These are phyloP conservation scores for Thrips palmi DNA, from an alignment of 1,140 invertebrate genomes.

Conservation along the genomic window DNA sequence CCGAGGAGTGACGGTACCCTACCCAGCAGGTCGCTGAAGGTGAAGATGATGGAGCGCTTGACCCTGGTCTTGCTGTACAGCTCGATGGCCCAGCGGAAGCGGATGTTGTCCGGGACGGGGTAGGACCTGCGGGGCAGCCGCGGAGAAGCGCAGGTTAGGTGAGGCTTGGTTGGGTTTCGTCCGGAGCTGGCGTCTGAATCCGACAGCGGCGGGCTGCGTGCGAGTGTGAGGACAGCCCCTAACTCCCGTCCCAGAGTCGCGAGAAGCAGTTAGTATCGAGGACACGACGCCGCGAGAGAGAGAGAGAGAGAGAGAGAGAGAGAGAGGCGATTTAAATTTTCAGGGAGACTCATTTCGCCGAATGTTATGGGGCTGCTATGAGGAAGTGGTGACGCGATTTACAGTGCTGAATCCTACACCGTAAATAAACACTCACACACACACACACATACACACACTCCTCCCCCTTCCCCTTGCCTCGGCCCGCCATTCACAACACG, in stretches of 20 bases:
- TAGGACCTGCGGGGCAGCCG: constrained; percentile 12
- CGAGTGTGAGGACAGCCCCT: background rate
- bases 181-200: background rate
- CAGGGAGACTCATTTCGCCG: too few species aligned
- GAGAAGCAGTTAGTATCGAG: constrained; percentile 9
- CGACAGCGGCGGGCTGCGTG: background rate
- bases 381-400: too few species aligned
- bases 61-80: constrained; percentile 22
- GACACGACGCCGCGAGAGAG: constrained; percentile 1
- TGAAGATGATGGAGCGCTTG: constrained; percentile 32
- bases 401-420: too few species aligned
- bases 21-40: constrained; percentile 30
- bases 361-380: too few species aligned
- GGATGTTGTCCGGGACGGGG: constrained; percentile 16
- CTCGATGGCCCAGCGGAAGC: constrained; percentile 18
- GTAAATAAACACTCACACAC: too few species aligned
- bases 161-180: background rate
- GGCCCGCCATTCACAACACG: too few species aligned
- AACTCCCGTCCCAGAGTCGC: constrained; percentile 3
- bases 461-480: too few species aligned
- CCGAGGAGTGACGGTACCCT: background rate
- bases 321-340: too few species aligned
- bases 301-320: too few species aligned
- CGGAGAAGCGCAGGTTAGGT: background rate
- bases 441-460: too few species aligned